Evolutionary conservation across 2,797 vertebrate genomes (phyloP), one percentile per base, ranked within the genome.

Genomic region (Dryobates pubescens): DNA sequence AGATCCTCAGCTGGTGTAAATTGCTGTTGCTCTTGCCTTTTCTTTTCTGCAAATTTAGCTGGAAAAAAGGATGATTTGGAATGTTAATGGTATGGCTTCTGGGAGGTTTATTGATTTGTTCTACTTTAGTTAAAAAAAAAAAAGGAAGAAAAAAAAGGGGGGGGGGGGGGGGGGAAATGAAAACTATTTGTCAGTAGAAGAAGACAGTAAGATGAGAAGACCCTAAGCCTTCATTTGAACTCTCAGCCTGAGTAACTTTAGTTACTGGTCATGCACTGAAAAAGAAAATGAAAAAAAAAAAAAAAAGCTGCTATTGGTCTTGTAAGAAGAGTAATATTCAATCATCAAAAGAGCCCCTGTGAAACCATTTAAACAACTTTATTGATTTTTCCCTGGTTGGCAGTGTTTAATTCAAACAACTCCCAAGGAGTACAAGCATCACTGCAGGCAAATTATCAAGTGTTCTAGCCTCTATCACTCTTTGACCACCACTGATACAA

Each of bases 371-470:
- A 97, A 98, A 97, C 96, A 97, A 96, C 90, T 96, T 95, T 97
- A 98, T 98, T 98, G 98, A 98, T 98, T 98, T 97, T 96, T 95
- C 96, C 95, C 96, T 96, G 89, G 95, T 97, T 97, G 97, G 92
- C 92, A 96, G 92, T 97, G 97, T 98, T 98, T 98, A 98, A 97
- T 98, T 97, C 97, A 98, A 98, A 98, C 94, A 96, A 96, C 97
- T 97, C 96, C 97, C 96, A 96, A 93, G 90, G 94, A 96, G 96
- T 97, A 96, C 94, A 97, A 96, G 88, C 94, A 97, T 93, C 92
- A 96, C 96, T 95, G 84, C 58, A 82, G 97, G 97, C 98, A 98
- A 98, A 98, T 98, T 98, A 98, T 98, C 97, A 98, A 97, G 96
- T 96, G 94, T 92, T 95, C 94, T 95, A 96, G 92, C 93, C 89